Evolutionary conservation across 1,140 invertebrate species (phyloP).

Genomic region (Asbolus verrucosus): DNA sequence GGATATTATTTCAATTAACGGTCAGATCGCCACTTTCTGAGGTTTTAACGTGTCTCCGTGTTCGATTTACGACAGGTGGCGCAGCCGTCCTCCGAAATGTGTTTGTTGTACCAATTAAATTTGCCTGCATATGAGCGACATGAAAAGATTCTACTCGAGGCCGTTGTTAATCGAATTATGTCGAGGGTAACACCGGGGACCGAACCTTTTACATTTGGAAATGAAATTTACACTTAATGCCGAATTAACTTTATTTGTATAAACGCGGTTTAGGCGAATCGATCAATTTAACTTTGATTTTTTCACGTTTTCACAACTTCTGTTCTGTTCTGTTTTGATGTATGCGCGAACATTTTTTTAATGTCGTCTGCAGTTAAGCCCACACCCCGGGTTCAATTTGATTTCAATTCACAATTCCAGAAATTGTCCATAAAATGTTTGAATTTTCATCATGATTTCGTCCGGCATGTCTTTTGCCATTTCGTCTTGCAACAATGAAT

Average conservation of each 20-base stretch:
- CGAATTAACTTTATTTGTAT: slow-evolving; percentile 27
- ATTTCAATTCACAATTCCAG: slow-evolving; percentile 7
- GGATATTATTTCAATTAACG: slow-evolving; percentile 60
- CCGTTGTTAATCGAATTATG: slow-evolving; percentile 22
- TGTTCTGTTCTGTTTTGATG: too few species aligned
- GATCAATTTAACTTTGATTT: slow-evolving; percentile 6
- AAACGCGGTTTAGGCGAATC: neutral
- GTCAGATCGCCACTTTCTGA: slow-evolving; percentile 42
- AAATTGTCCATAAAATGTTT: slow-evolving; percentile 7
- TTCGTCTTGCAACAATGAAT: neutral
- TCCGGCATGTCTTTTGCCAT: neutral
- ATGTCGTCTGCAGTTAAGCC: slow-evolving; percentile 2
- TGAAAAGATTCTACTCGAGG: slow-evolving; percentile 29
- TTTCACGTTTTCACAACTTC: neutral
- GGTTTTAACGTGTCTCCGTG: slow-evolving; percentile 21
- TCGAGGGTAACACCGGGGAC: neutral
- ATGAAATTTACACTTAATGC: slow-evolving; percentile 35
- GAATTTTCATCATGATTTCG: slow-evolving; percentile 9
- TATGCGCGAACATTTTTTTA: too few species aligned
- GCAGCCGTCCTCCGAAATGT: too few species aligned
- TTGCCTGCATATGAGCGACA: slow-evolving; percentile 27
- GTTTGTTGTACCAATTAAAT: slow-evolving; percentile 30
- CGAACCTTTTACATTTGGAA: slow-evolving; percentile 10
- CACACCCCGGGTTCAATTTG: slow-evolving; percentile 11
- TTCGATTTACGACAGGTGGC: too few species aligned